Evolutionary conservation across 2,888 invertebrate species (phyloP).

Genomic region (Tolmerus cingulatus): DNA sequence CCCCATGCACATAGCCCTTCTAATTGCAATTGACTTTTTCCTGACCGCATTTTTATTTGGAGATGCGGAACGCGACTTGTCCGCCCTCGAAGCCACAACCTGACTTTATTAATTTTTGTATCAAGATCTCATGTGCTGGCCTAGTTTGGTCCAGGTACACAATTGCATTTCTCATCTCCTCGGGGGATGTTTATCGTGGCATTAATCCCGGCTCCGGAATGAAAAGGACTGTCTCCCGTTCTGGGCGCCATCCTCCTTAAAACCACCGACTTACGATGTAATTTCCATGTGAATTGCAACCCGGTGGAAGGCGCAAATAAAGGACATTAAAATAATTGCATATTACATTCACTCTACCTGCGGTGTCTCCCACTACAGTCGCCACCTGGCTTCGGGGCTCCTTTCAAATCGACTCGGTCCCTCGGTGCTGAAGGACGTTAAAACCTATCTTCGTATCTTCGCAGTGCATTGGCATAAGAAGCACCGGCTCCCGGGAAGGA

Average conservation of each 20-base stretch:
- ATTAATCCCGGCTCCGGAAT: constrained; percentile 5
- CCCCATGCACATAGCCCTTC: background rate
- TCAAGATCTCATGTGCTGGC: background rate
- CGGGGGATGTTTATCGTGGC: background rate
- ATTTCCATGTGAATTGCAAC: constrained; percentile 34
- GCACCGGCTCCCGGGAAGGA: background rate
- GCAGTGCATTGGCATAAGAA: constrained; percentile 25
- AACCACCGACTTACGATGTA: background rate
- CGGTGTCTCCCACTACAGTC: constrained; percentile 16
- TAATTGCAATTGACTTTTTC: constrained; percentile 9
- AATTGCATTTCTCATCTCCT: constrained; percentile 25
- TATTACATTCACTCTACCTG: constrained; percentile 30
- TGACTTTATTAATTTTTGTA: constrained; percentile 21
- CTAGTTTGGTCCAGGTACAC: background rate
- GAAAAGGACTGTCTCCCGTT: background rate
- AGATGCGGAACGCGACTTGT: background rate
- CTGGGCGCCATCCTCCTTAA: background rate
- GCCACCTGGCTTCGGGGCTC: background rate
- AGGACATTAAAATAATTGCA: constrained; percentile 30
- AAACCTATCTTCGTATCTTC: background rate
- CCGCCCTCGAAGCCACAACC: background rate
- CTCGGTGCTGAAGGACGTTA: background rate
- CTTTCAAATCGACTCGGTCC: background rate
- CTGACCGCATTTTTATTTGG: background rate
- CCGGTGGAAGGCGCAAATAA: background rate